A percentile compares a stretch with the other conserved stretches of the same genome.
Conservation (phyloP, 2,113 vertebrate genomes). For the Phaethon lepturus region DNA sequence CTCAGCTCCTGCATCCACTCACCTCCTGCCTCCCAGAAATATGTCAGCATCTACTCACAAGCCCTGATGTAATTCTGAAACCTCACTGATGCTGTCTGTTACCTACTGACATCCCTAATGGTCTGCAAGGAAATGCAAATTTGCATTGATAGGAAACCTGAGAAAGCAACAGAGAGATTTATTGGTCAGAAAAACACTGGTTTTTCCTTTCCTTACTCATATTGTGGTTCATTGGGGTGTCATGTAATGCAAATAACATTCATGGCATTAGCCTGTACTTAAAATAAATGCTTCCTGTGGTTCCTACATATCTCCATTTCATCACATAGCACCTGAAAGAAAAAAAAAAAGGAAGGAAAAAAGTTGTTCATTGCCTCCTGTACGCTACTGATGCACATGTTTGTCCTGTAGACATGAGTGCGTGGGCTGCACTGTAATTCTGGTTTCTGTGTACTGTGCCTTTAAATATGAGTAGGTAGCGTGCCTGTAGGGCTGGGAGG, state of each 20-base stretch:
- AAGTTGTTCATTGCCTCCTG: slow-evolving; percentile 5
- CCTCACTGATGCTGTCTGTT: background rate
- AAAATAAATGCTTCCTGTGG: slow-evolving; percentile 66
- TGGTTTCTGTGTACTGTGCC: slow-evolving; percentile 18
- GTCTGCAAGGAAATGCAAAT: background rate
- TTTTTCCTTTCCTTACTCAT: slow-evolving; percentile 47
- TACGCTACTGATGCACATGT: background rate
- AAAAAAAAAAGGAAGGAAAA: background rate
- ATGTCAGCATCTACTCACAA: background rate
- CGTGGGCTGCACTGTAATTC: slow-evolving; percentile 30
- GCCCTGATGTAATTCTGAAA: background rate
- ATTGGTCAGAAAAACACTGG: background rate
- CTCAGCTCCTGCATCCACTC: background rate
- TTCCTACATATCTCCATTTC: slow-evolving; percentile 48
- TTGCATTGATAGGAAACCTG: slow-evolving; percentile 23
- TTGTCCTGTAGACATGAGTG: slow-evolving; percentile 46
- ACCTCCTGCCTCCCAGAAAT: background rate
- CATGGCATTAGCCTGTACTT: slow-evolving; percentile 50
- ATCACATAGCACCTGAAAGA: slow-evolving; percentile 34
- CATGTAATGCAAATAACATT: slow-evolving; percentile 61
- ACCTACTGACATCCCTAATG: slow-evolving; percentile 14
- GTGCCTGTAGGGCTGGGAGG: slow-evolving; percentile 43
- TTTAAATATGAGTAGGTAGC: slow-evolving; percentile 56
- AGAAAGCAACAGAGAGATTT: slow-evolving; percentile 51
- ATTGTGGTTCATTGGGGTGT: slow-evolving; percentile 42